Base-by-base conservation (phyloP, 2,113 vertebrate genomes). In the Erpornis zantholeuca region DNA sequence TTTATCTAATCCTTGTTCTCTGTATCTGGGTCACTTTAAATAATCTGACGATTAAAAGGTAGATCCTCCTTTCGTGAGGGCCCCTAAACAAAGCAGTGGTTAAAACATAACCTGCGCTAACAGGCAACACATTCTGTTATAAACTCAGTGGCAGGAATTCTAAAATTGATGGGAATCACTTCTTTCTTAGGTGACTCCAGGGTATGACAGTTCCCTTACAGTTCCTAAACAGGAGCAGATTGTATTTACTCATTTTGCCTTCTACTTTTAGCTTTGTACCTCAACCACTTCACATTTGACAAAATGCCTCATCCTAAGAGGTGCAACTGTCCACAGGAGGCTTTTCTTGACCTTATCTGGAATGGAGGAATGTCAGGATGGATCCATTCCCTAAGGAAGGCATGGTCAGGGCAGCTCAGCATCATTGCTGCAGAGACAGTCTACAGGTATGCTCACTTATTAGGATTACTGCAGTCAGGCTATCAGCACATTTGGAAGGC, bases 11-110 rank as follows among this genome's bases (percentile, higher is more conserved):
- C 96, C 96, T 93, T 83, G 83, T 65, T 88, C 71, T 90, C 76
- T 35, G 64, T 84, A 96, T 95, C 94, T 97, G 94, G 94, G 96
- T 96, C 96, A 95, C 94, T 95, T 93, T 94, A 94, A 96, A 95
- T 97, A 96, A 96, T 94, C 88, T 73, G 36, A 63, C 42, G 93
- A 96, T 97, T 95, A 96, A 92, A 94, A 71, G 49, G 76, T 27
- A 86, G 79, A 71, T 92, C 60, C 71, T 83, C 71, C 85, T 73
- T 78, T 68, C 2, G 1, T 15, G 28, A 87, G 50, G 45, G 73
- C n/a, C 18, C 35, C 56, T 36, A 29, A 47, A 52, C 12, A n/a
- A 76, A 87, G 40, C 70, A 61, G 11, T 3, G 35, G 27, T 42
- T 59, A 76, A 71, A 86, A 42, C 59, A 73, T 8, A 69, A 61